Percentiles rank a stretch among this genome's conserved stretches.
Conservation (phyloP, 2,797 vertebrate genomes). For the Macropus fuliginosus region DNA sequence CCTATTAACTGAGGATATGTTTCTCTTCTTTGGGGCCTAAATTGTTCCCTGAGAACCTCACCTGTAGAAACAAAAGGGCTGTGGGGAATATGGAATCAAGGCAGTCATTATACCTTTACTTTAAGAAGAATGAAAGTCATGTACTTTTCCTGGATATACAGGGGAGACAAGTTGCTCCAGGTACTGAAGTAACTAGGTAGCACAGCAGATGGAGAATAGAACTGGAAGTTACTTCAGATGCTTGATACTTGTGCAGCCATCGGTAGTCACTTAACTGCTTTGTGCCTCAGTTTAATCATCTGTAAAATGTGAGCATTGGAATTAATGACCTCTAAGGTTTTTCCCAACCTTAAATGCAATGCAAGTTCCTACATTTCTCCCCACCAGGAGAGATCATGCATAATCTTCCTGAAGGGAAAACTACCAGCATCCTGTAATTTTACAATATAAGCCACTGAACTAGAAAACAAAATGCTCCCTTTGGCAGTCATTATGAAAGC, state of each 20-base stretch:
- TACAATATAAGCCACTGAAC: background rate
- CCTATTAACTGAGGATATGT: background rate
- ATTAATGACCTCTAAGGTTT: background rate
- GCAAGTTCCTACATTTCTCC: background rate
- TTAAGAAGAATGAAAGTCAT: background rate
- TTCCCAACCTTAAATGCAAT: background rate
- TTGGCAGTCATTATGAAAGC: background rate
- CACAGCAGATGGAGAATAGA: background rate
- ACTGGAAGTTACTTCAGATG: background rate
- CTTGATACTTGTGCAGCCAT: background rate
- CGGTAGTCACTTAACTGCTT: background rate
- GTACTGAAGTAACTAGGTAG: background rate
- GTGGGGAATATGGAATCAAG: background rate
- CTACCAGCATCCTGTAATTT: background rate
- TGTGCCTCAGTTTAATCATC: background rate
- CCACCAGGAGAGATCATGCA: background rate
- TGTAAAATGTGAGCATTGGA: background rate
- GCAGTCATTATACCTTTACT: background rate
- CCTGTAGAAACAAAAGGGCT: background rate
- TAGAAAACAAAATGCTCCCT: background rate
- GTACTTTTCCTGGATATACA: background rate
- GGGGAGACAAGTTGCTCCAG: background rate
- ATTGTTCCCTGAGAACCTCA: background rate
- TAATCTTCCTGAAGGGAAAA: background rate
- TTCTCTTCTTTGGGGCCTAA: background rate